Evolutionary conservation across 1,140 invertebrate genomes (phyloP), one percentile per base, ranked within the genome.

Genomic region (Penaeus chinensis): DNA sequence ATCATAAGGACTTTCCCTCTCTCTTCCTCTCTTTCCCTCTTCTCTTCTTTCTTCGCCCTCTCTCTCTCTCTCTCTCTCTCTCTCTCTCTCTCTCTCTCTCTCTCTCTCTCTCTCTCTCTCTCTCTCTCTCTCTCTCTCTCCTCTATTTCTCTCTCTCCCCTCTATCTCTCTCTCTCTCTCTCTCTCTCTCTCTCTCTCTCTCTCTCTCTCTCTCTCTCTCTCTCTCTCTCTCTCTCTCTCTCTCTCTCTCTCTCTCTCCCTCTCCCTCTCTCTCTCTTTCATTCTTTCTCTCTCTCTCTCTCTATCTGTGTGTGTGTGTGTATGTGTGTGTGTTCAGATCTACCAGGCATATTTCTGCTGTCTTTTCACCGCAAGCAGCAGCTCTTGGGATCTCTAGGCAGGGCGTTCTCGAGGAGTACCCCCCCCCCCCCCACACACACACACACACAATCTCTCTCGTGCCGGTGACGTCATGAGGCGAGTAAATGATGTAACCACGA

Each of bases 1-100:
- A n/a, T n/a, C n/a, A n/a, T n/a, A n/a, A 16, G 65, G 27, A 66
- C 22, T 66, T n/a, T 65, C 63, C n/a, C 63, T 65, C 63, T 65
- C 66, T 69, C 66, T 69, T 19, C 22, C 66, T 69, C 66, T 69
- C 66, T 69, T 19, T 69, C 66, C 22, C 66, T 69, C 66, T 69
- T 20, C 24, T 74, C 22, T 13, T 19, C 37, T 16, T 1, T 27
- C 37, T 22, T 71, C 24, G 11, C 18, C 4, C 69, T 32, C 37
- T 24, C 37, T 24, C 18, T 74, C 24, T 74, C 37, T 24, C 16
- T 24, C 24, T 32, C 24, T 24, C 22, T 16, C 24, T 32, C 18
- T 16, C 24, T 18, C n/a, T 27, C 69, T 71, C 69, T 27, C 69
- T 71, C n/a, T 71, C 69, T 71, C 69, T 71, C 69, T 71, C 69